phyloP scores from a whole-genome alignment of 1,140 invertebrate genomes.

The Drosophila lowei region DNA sequence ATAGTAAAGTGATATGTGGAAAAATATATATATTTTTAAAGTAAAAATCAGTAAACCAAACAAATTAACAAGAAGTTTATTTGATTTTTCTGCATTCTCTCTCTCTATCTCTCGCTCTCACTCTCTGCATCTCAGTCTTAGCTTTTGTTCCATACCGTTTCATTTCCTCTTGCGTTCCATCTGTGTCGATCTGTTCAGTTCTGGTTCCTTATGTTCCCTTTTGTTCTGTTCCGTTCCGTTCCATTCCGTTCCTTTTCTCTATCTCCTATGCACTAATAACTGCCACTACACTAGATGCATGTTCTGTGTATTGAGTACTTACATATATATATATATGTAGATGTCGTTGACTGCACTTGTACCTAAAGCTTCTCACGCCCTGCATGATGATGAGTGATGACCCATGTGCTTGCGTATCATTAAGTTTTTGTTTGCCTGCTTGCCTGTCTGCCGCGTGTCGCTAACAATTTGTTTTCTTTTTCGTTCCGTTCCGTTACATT shows the following conservation, averaged over 20 bases:
- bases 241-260: background rate
- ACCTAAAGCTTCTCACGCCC: too few relatives aligned
- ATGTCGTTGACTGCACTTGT: slow-evolving; percentile 29
- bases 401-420: slow-evolving; percentile 41
- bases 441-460: slow-evolving; percentile 9
- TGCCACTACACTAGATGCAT: slow-evolving; percentile 11
- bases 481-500: slow-evolving; percentile 26
- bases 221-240: background rate
- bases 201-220: slow-evolving; percentile 2
- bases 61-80: slow-evolving; percentile 33
- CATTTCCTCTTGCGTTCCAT: slow-evolving; percentile 21
- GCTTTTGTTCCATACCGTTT: slow-evolving; percentile 31
- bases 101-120: slow-evolving; percentile 1
- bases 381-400: background rate
- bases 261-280: slow-evolving; percentile 22
- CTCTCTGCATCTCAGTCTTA: slow-evolving; percentile 18
- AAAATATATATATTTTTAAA: slow-evolving; percentile 13
- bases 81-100: slow-evolving; percentile 62
- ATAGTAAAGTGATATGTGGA: slow-evolving; percentile 22
- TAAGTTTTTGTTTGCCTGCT: slow-evolving; percentile 43
- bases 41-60: slow-evolving; percentile 30
- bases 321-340: slow-evolving; percentile 15
- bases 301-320: background rate
- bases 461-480: slow-evolving; percentile 20
- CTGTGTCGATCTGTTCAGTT: slow-evolving; percentile 8